Evolutionary conservation across 2,888 invertebrate genomes (phyloP).

Genomic region (Tryphoninae sp.): DNA sequence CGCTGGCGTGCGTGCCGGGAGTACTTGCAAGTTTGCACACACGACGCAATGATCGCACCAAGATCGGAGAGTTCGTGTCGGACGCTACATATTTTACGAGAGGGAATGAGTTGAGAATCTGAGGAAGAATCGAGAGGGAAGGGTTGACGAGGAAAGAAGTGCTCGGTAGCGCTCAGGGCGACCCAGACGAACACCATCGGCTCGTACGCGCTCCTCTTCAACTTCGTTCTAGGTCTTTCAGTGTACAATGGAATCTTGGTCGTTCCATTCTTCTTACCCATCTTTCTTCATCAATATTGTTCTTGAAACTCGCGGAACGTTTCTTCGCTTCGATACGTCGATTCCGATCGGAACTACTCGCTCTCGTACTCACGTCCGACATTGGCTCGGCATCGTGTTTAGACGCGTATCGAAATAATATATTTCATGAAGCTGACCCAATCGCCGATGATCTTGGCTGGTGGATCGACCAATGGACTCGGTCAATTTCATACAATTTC

Average conservation of each 20-base stretch:
- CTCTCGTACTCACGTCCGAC: constrained; percentile 30
- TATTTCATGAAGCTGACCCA: background rate
- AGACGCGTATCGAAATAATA: background rate
- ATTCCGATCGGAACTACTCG: background rate
- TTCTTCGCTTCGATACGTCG: too few species aligned
- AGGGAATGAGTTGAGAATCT: constrained; percentile 14
- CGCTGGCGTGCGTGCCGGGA: constrained; percentile 47
- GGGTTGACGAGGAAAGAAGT: constrained; percentile 24
- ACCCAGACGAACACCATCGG: background rate
- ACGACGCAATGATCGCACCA: constrained; percentile 52
- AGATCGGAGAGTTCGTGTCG: constrained; percentile 50
- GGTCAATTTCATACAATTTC: background rate
- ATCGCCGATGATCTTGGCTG: background rate
- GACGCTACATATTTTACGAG: constrained; percentile 57
- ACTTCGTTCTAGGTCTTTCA: constrained; percentile 24
- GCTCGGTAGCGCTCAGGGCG: constrained; percentile 37
- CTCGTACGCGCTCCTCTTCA: constrained; percentile 26
- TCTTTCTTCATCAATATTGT: too few species aligned
- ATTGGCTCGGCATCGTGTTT: background rate
- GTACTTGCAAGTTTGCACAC: constrained; percentile 40
- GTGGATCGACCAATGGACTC: background rate
- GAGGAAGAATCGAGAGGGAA: background rate
- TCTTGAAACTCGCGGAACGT: too few species aligned
- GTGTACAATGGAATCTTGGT: background rate
- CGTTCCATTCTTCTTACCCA: background rate